Percentiles rank a stretch among this genome's conserved stretches.
phyloP scores from a whole-genome alignment of 2,113 vertebrate species.

The Myxocyprinus asiaticus region DNA sequence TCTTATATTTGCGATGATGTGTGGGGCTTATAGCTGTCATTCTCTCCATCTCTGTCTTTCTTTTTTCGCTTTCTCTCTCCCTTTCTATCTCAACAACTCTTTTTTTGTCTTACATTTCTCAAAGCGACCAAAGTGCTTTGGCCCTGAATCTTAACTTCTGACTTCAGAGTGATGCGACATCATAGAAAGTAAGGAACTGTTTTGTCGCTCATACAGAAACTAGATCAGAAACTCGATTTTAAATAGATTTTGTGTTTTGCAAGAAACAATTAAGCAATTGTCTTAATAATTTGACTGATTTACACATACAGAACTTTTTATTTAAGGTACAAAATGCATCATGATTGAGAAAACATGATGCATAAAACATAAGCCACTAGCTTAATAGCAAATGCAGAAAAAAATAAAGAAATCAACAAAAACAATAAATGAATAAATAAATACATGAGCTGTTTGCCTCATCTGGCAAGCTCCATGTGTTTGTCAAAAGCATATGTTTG shows the following conservation, averaged over 20 bases:
- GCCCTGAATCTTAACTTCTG: slow-evolving; percentile 5
- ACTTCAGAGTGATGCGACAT: background rate
- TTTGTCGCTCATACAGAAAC: too few relatives aligned
- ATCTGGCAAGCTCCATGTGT: slow-evolving; percentile 7
- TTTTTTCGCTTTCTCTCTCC: background rate
- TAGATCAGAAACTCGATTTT: too few relatives aligned
- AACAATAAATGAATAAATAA: background rate
- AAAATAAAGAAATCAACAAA: slow-evolving; percentile 9
- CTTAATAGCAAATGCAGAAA: background rate
- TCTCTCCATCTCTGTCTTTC: background rate
- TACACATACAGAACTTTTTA: background rate
- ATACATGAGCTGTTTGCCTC: background rate
- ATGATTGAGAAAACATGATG: background rate
- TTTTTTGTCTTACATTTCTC: background rate
- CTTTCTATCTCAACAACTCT: background rate
- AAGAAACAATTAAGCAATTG: background rate
- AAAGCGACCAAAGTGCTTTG: background rate
- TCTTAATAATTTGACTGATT: background rate
- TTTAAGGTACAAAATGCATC: background rate
- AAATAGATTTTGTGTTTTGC: background rate
- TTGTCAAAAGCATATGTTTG: slow-evolving; percentile 25
- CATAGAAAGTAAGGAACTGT: too few relatives aligned
- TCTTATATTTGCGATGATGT: slow-evolving; percentile 5
- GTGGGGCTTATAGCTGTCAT: background rate
- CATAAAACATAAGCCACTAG: slow-evolving; percentile 5